These are phyloP conservation scores for Picus viridis DNA, from an alignment of 2,797 vertebrate species.

Conservation along the genomic window DNA sequence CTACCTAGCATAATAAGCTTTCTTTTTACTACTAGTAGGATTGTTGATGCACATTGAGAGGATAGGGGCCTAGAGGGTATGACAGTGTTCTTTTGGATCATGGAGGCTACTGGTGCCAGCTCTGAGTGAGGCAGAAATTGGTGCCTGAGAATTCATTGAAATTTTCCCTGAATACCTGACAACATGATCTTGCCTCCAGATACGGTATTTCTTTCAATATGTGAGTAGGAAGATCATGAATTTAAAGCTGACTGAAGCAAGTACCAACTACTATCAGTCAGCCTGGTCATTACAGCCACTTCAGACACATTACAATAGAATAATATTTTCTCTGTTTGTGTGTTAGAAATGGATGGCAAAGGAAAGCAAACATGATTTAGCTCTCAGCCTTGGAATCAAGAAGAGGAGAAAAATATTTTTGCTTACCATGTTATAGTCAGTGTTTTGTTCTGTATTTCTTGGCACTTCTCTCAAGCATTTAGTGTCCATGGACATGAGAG, in stretches of 20 bases:
- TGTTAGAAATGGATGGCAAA: constrained; percentile 24
- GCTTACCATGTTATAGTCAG: neutral
- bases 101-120: neutral
- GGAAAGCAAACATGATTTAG: constrained; percentile 26
- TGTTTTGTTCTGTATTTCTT: neutral
- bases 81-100: neutral
- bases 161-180: neutral
- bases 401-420: constrained; percentile 18
- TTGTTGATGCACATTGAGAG: neutral
- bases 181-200: neutral
- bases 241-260: constrained; percentile 30
- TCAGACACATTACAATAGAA: constrained; percentile 26
- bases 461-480: neutral
- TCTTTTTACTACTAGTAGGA: neutral
- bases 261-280: neutral
- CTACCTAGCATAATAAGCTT: neutral
- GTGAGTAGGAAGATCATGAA: neutral
- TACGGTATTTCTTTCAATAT: neutral
- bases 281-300: neutral
- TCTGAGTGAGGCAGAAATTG: neutral
- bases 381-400: constrained; percentile 7
- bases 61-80: neutral
- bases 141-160: neutral
- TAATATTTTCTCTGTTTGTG: constrained; percentile 12
- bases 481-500: neutral